Evolutionary conservation across 2,888 invertebrate genomes (phyloP), one percentile per base, ranked within the genome.

Genomic region (Bembecia ichneumoniformis): DNA sequence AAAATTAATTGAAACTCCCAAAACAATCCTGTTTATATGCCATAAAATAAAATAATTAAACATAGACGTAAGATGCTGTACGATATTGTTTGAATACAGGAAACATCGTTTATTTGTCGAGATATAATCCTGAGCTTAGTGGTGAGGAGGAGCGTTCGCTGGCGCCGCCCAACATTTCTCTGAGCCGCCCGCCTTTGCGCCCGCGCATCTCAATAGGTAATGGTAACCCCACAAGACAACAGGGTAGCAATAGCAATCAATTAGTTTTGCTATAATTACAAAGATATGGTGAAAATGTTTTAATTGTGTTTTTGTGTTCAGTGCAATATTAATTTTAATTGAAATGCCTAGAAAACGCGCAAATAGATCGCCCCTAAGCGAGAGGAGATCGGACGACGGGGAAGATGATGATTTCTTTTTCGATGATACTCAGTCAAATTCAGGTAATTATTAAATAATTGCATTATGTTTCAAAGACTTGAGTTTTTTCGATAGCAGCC

Each of bases 321-420:
- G 16, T n/a, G 35, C 16, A 11, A 44, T 44, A 44, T 44, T 15
- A 17, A 40, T 11, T 40, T 11, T 14, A 11, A 46, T 52, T 57
- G 52, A 59, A 68, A 87, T 87, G 87, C 86, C 86, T 5, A 72
- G 84, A 54, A 86, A 86, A 74, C 68, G 82, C 36, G 68, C 63
- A 20, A 78, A 71, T 57, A 68, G 72, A 55, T 77, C 82, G 1
- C 75, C 80, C 17, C 70, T 77, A 0, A 56, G 64, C 7, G 84
- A 83, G 14, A 83, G 77, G 53, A 71, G 76, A 46, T 55, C 62
- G 3, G 84, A 83, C 10, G 83, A 81, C 36, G 67, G 58, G 4
- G 83, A 84, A 9, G 86, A 86, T 53, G 86, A 87, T 52, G 86
- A 86, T 60, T 84, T 83, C 55, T 78, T 82, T 52, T 84, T 84